Conservation (phyloP, 2,888 invertebrate species). For the Venustoraphidia nigricollis region DNA sequence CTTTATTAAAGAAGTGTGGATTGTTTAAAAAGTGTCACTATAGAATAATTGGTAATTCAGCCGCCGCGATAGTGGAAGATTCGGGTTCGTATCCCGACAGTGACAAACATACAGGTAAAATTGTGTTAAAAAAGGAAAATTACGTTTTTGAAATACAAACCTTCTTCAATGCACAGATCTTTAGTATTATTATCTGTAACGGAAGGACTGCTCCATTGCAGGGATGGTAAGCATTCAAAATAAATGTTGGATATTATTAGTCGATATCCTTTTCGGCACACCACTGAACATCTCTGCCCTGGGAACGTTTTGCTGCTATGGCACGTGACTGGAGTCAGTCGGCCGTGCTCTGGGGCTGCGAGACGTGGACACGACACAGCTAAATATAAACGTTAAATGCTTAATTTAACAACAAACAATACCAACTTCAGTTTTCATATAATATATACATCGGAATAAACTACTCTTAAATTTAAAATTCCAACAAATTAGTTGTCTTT, state of each 20-base stretch:
- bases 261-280: conserved; percentile 32
- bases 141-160: no score
- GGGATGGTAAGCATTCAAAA: conserved; percentile 17
- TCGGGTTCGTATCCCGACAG: no score
- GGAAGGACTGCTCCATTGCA: conserved; percentile 18
- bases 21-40: no score
- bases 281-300: conserved; percentile 32
- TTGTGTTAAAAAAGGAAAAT: no score
- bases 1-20: no score
- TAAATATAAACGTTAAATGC: conserved; percentile 11
- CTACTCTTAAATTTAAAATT: no score
- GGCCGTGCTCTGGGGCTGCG: conserved; percentile 30
- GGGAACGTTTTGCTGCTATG: conserved; percentile 27
- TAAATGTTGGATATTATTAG: conserved; percentile 13
- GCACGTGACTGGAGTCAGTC: conserved; percentile 34
- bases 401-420: conserved; percentile 2
- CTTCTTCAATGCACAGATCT: conserved; percentile 18
- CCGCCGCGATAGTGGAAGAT: no score
- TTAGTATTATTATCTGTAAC: conserved; percentile 11
- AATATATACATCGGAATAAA: not conserved
- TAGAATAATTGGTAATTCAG: no score
- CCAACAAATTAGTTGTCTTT: no score
- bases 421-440: conserved; percentile 1
- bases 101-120: no score
- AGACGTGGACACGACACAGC: conserved; percentile 32